Evolutionary conservation across 2,797 vertebrate genomes (phyloP), one percentile per base, ranked within the genome.

Genomic region (Synaphobranchus kaupii): DNA sequence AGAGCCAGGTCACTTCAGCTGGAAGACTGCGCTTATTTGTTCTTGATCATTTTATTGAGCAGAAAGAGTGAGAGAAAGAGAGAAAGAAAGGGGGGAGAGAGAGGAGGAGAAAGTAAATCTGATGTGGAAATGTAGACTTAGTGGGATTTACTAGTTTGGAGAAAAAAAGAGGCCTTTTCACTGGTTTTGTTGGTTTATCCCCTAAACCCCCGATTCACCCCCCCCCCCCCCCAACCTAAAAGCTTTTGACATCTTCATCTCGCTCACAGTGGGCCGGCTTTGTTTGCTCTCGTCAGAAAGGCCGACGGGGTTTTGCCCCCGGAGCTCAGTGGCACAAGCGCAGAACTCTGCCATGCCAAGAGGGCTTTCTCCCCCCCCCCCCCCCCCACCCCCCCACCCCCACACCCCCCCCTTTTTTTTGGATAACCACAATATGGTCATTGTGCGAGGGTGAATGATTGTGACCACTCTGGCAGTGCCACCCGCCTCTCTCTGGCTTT

Each of bases 211-310:
- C 48, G 25, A 80, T 76, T 73, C 54, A 66, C 58, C 89, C 84
- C 87, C 92, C 85, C 87, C 28, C 88, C 82, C 73, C 66, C 84
- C 82, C 82, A 10, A 63, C 94, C 95, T 94, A 93, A 97, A 98
- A 98, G 98, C 98, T 99, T 97, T 96, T 99, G 98, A 99, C 98
- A 98, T 99, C 98, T 99, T 99, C 98, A 99, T 99, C 98, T 96
- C 95, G 94, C 96, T 96, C 96, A 96, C 96, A 96, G 95, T 96
- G 94, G 98, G 98, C 97, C 94, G 97, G 97, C 98, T 98, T 99
- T 99, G 98, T 99, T 99, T 98, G 98, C 97, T 98, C 97, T 98
- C 97, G 97, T 97, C 97, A 97, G 97, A 97, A 97, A 97, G 97
- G 97, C 96, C 97, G 97, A 97, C 96, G 97, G 97, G 97, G 97